These are phyloP conservation scores for Mycteria americana DNA, from an alignment of 2,797 vertebrate genomes.

Conservation along the genomic window DNA sequence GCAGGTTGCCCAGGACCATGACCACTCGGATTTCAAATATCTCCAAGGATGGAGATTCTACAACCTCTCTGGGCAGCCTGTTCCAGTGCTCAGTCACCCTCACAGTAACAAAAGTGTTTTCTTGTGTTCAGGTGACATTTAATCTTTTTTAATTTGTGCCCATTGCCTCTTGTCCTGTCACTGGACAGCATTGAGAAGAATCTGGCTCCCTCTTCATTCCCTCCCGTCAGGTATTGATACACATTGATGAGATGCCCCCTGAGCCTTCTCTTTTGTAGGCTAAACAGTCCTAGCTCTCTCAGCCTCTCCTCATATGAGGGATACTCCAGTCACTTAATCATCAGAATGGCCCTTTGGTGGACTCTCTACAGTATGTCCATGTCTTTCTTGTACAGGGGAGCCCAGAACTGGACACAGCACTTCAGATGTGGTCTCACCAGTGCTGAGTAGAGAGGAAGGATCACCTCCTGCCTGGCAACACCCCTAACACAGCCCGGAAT, in stretches of 20 bases:
- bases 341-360: neutral
- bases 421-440: neutral
- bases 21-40: neutral
- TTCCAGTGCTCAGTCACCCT: neutral
- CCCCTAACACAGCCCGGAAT: neutral
- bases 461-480: neutral
- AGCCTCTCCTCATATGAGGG: neutral
- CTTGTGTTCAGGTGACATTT: neutral
- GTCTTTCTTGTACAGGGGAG: neutral
- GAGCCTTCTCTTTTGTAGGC: neutral
- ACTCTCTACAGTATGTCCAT: neutral
- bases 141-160: neutral
- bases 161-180: neutral
- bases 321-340: neutral
- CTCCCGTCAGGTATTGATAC: neutral
- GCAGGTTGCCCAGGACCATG: neutral
- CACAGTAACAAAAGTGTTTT: neutral
- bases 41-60: neutral
- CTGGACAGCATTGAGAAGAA: neutral
- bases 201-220: neutral
- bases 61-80: neutral
- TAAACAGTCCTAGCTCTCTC: neutral
- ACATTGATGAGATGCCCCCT: neutral
- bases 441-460: neutral
- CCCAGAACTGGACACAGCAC: neutral